phyloP scores from a whole-genome alignment of 2,797 vertebrate genomes.

The Phoeniculus purpureus region DNA sequence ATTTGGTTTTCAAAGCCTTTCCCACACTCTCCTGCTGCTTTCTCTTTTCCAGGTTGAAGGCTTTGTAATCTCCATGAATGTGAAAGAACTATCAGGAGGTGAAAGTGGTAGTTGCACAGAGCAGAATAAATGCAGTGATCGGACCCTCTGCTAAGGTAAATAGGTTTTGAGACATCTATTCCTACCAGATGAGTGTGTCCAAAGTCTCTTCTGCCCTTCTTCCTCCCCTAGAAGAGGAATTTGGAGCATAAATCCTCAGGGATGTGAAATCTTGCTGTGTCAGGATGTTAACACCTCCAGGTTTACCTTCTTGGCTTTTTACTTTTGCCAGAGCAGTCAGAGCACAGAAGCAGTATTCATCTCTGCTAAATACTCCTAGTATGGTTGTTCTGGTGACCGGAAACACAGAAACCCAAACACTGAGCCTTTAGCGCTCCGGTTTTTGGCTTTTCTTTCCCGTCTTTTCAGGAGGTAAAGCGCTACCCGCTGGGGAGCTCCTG shows the following conservation, averaged over 20 bases:
- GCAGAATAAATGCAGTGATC: neutral
- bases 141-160: neutral
- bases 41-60: constrained; percentile 35
- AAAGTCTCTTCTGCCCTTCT: neutral
- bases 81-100: constrained; percentile 22
- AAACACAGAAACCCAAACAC: neutral
- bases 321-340: neutral
- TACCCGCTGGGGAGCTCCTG: no score
- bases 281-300: neutral
- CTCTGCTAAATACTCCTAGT: neutral
- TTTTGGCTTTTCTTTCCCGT: no score
- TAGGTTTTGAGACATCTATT: neutral
- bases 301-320: neutral
- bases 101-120: neutral
- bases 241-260: neutral
- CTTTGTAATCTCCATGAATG: constrained; percentile 14
- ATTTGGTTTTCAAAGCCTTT: constrained; percentile 42
- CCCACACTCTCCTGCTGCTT: neutral
- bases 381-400: neutral
- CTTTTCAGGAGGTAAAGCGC: no score
- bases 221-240: neutral
- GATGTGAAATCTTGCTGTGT: neutral
- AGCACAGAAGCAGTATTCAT: neutral
- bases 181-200: neutral
- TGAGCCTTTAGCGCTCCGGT: fast-evolving